These are phyloP conservation scores for Callyntrura sp. DNA, from an alignment of 2,888 invertebrate genomes.

Conservation along the genomic window DNA sequence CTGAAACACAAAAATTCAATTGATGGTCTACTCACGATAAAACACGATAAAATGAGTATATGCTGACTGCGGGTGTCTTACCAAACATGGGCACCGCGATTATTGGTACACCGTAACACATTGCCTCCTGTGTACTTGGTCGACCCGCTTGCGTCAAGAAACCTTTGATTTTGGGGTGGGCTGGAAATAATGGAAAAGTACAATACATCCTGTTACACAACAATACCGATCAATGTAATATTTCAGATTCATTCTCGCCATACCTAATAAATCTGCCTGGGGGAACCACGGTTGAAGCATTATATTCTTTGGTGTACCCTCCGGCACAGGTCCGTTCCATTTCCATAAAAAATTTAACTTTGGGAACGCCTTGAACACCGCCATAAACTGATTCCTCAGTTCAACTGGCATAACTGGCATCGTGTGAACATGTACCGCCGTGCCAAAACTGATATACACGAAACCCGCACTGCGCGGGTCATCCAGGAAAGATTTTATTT, in stretches of 20 bases:
- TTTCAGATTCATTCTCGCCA: too few species aligned
- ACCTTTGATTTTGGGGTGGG: slow-evolving; percentile 72
- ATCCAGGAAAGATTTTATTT: neutral
- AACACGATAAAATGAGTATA: too few species aligned
- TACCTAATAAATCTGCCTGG: slow-evolving; percentile 83
- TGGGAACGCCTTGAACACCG: slow-evolving; percentile 70
- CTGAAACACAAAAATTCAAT: too few species aligned
- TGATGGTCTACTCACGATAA: too few species aligned
- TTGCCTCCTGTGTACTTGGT: slow-evolving; percentile 80
- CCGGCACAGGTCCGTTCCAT: slow-evolving; percentile 80
- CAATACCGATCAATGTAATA: too few species aligned
- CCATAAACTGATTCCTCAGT: slow-evolving; percentile 75
- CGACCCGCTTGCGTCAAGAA: slow-evolving; percentile 78
- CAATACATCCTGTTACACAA: too few species aligned
- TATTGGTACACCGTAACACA: slow-evolving; percentile 80
- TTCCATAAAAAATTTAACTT: slow-evolving; percentile 82
- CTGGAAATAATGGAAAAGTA: too few species aligned
- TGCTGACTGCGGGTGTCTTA: too few species aligned
- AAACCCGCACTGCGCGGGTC: slow-evolving; percentile 70
- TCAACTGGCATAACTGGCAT: slow-evolving; percentile 48
- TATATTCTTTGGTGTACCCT: slow-evolving; percentile 81
- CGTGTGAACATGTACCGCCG: slow-evolving; percentile 21
- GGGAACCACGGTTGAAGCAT: slow-evolving; percentile 82
- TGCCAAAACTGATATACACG: slow-evolving; percentile 82
- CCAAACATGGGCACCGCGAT: slow-evolving; percentile 77